Evolutionary conservation across 2,113 vertebrate species (phyloP), one percentile per base, ranked within the genome.

Genomic region (Nansenia antarctica): DNA sequence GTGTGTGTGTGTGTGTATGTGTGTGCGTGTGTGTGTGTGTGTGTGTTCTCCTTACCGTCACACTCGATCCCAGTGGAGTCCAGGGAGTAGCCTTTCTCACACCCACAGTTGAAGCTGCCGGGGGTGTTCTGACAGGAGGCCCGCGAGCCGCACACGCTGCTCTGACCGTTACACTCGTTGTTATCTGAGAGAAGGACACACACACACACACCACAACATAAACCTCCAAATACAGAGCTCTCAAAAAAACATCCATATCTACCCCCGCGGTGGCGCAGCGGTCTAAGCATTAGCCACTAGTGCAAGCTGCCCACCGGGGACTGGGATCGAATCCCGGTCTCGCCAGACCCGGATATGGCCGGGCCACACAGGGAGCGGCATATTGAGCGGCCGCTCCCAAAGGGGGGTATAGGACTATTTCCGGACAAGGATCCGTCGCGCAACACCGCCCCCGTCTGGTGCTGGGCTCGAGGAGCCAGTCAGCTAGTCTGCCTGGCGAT

Each of bases 81-180:
- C 87, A 95, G 84, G 5, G 91, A 89, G 86, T 96, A 99, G 20
- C 97, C 96, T 78, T 94, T 95, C 53, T 93, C 85, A 78, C 96
- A 98, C 70, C 98, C 96, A 22, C 96, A 98, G 87, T 82, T 93
- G 90, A 96, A 98, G 90, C 96, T 96, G 12, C 96, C 96, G 0
- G 94, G 95, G 0, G 90, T 92, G 84, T 98, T 98, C 76, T 93
- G 88, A 54, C 96, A 99, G 61, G 86, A 89, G 0, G 93, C 96
- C 1, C 85, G 92, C 31, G 92, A 78, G 9, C 96, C 95, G 0
- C 95, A 99, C 1, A 67, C 85, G 0, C 71, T 92, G n/a, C 82
- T 92, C 82, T 95, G 95, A 47, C 79, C 78, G 0, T 81, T 79
- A 73, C 95, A 98, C 78, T 99, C 95, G 0, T 98, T 95, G 74